Percentiles rank a stretch among this genome's conserved stretches.
Conservation (phyloP, 1,140 invertebrate genomes). For the Euglossa dilemma region DNA sequence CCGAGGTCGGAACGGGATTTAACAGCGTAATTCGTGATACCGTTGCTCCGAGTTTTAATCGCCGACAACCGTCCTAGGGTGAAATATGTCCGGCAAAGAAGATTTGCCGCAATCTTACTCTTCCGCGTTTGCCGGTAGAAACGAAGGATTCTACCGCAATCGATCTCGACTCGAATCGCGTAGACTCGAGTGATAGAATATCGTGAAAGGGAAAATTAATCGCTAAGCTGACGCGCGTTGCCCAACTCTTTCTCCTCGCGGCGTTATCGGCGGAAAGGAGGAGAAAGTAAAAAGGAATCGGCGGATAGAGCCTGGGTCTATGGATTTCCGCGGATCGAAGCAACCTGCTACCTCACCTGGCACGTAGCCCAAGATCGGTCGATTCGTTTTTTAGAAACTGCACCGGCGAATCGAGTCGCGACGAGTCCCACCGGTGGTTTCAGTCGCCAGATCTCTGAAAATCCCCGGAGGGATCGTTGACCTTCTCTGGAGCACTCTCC, state of each 20-base stretch:
- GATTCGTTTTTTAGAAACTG: constrained; percentile 62
- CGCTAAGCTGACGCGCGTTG: not conserved
- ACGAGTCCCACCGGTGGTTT: constrained; percentile 69
- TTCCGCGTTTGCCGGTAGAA: not conserved
- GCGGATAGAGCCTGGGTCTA: not conserved
- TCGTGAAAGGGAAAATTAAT: not conserved
- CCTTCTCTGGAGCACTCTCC: constrained; percentile 63
- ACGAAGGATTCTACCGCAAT: not conserved
- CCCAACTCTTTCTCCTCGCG: not conserved
- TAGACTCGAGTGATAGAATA: no score
- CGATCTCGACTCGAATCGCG: no score
- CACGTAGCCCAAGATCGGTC: constrained; percentile 39
- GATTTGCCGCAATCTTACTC: not conserved
- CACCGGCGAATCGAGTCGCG: constrained; percentile 67
- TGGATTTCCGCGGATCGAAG: constrained; percentile 29
- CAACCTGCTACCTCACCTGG: constrained; percentile 34
- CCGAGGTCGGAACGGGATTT: constrained; percentile 9
- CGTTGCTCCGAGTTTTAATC: constrained; percentile 22
- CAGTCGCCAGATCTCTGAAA: constrained; percentile 71
- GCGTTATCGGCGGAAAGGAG: not conserved
- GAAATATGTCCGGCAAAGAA: not conserved
- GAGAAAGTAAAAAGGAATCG: constrained; percentile 4
- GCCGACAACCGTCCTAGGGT: not conserved
- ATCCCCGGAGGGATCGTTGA: constrained; percentile 72
- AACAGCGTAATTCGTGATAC: not conserved